These are phyloP conservation scores for Orcinus orca DNA, from an alignment of 2,113 vertebrate genomes.

Conservation along the genomic window DNA sequence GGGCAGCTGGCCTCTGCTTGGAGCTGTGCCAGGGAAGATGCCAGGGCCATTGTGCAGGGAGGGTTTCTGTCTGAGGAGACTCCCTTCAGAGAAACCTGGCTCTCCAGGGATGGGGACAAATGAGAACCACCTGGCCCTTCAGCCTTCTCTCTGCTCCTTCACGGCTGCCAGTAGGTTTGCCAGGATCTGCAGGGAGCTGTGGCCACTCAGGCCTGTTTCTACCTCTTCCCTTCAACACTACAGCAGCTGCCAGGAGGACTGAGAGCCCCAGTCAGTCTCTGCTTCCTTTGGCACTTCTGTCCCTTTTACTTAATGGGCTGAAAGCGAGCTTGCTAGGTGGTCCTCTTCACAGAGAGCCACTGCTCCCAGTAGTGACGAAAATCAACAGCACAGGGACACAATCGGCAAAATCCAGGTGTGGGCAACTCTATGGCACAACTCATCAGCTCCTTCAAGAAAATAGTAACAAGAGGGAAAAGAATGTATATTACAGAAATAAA, in stretches of 20 bases:
- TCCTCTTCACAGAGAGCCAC: not conserved
- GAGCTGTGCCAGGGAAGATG: not conserved
- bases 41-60: conserved; percentile 13
- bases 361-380: not conserved
- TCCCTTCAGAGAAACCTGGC: not conserved
- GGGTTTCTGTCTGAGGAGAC: not conserved
- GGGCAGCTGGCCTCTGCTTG: conserved; percentile 1
- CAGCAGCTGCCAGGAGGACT: not conserved
- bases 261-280: not conserved
- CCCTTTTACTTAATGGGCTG: not conserved
- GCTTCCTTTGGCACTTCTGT: not conserved
- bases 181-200: not conserved
- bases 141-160: not conserved
- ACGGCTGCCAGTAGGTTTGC: not conserved
- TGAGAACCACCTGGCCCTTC: not conserved
- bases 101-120: not conserved
- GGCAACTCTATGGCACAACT: not conserved
- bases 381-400: not conserved
- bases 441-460: not conserved
- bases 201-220: not conserved
- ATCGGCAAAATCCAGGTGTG: not conserved
- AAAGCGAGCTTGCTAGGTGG: too few relatives aligned
- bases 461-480: not conserved
- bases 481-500: not conserved
- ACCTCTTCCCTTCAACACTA: not conserved